Evolutionary conservation across 2,797 vertebrate species (phyloP), one percentile per base, ranked within the genome.

Genomic region (Mus minutoides): DNA sequence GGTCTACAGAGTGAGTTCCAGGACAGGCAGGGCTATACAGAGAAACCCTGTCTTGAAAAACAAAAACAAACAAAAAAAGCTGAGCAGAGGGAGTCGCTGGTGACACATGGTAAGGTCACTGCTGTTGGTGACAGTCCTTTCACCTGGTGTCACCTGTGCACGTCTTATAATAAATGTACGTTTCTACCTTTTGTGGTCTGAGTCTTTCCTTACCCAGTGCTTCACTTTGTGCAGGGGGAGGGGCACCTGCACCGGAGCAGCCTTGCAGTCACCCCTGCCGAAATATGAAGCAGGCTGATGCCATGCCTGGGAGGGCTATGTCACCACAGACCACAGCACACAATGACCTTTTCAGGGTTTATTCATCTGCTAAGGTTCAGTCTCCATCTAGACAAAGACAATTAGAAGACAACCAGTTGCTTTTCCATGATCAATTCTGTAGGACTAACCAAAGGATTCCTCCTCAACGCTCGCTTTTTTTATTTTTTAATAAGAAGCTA

Each of bases 331-430:
- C 62, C 62, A 96, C 95, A 95, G 91, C 52, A 96, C 69, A 8
- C 46, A 54, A 43, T 13, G 58, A 98, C 88, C 91, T 24, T 97
- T 98, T 97, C 90, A 98, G 95, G 96, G 96, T 99, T 98, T 99
- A 99, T 99, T 98, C 97, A 95, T 98, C 97, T 91, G 98, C 98
- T 98, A 98, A 98, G 97, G 98, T 98, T 98, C 98, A 98, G 96
- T 98, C 98, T 97, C 91, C 92, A 98, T 96, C 97, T 98, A 98
- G 97, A 98, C 98, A 98, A 97, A 98, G 98, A 98, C 98, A 98
- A 98, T 97, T 96, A 97, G 93, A 97, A 97, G 91, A 94, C 93
- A 97, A 96, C 94, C 94, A 90, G 90, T 96, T 88, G 89, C 95
- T 95, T 97, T 96, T 97, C 95, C 96, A 92, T 88, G 79, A 92